Percentiles rank a stretch among this genome's conserved stretches.
Evolutionary conservation across 2,113 vertebrate genomes (phyloP).

Genomic region (Phyllostomus hastatus): DNA sequence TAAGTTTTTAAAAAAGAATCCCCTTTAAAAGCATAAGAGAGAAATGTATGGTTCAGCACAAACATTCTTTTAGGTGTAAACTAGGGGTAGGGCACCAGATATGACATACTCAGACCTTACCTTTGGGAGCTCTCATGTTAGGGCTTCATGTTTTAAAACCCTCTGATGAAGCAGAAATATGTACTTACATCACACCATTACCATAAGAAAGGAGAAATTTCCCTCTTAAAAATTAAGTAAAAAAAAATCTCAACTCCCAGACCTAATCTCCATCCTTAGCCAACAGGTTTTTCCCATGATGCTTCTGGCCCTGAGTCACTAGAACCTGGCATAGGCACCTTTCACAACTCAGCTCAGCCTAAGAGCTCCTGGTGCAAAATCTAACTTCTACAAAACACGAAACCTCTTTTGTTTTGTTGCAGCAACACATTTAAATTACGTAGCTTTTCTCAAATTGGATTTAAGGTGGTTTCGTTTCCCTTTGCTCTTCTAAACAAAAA

Average conservation of each 20-base stretch:
- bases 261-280: neutral
- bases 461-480: constrained; percentile 60
- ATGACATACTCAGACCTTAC: neutral
- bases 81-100: neutral
- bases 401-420: neutral
- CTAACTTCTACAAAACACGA: neutral
- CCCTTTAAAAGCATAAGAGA: neutral
- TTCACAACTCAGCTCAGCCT: neutral
- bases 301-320: neutral
- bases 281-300: neutral
- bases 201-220: neutral
- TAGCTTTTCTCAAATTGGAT: constrained; percentile 54
- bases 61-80: neutral
- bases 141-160: neutral
- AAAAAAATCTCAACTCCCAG: neutral
- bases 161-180: neutral
- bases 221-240: neutral
- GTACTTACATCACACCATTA: neutral
- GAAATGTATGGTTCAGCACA: neutral
- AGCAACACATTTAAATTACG: constrained; percentile 48
- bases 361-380: neutral
- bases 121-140: neutral
- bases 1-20: too few species aligned
- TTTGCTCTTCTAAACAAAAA: neutral
- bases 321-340: neutral